phyloP scores from a whole-genome alignment of 2,797 vertebrate species.

The Microctenopoma lineatum region DNA sequence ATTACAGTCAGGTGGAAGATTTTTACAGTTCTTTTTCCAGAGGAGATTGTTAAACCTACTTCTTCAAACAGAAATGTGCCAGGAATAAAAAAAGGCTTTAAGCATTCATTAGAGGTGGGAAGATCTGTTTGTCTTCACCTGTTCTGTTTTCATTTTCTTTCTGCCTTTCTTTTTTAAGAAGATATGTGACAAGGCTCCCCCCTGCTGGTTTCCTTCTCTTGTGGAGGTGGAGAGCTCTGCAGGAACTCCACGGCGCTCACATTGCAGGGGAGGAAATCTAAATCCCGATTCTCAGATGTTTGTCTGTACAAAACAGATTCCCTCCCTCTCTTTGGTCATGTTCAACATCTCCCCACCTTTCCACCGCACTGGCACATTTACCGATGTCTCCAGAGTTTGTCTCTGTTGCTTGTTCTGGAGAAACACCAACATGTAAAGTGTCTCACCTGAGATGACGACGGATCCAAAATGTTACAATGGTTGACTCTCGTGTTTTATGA shows the following conservation, averaged over 20 bases:
- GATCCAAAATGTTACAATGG: background rate
- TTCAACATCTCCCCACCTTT: constrained; percentile 34
- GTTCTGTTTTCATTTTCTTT: constrained; percentile 8
- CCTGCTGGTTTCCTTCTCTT: constrained; percentile 41
- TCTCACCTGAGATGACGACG: constrained; percentile 3
- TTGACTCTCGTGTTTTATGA: background rate
- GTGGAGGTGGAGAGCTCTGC: constrained; percentile 48
- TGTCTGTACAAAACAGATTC: constrained; percentile 42
- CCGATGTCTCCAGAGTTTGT: background rate
- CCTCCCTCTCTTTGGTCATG: constrained; percentile 48
- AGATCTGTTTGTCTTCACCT: constrained; percentile 29
- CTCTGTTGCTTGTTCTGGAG: constrained; percentile 10
- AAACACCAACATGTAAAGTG: constrained; percentile 19
- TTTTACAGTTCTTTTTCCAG: background rate
- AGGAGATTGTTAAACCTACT: constrained; percentile 10
- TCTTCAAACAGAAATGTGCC: constrained; percentile 27
- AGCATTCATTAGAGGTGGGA: constrained; percentile 10
- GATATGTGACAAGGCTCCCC: constrained; percentile 46
- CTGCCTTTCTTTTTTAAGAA: constrained; percentile 30
- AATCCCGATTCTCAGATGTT: constrained; percentile 29
- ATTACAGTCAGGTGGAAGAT: constrained; percentile 1
- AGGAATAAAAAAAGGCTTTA: constrained; percentile 12
- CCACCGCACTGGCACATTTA: constrained; percentile 2
- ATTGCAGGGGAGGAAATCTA: constrained; percentile 32
- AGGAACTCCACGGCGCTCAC: constrained; percentile 22